Evolutionary conservation across 2,888 invertebrate species (phyloP), one percentile per base, ranked within the genome.

Genomic region (Chironomus riparius): DNA sequence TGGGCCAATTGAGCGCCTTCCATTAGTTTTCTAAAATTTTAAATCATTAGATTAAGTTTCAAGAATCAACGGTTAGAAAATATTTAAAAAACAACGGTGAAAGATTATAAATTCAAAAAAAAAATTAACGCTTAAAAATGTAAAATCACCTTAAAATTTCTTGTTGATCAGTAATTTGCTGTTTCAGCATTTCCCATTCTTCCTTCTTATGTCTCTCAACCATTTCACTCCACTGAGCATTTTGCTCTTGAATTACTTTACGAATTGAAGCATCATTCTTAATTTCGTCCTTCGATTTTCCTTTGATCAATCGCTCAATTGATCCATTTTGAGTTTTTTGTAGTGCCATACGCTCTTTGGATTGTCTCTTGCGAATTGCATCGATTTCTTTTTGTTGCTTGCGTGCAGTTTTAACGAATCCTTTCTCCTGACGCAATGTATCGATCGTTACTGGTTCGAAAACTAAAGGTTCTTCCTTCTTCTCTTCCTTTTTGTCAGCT

Each of bases 321-420:
- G 95, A 91, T 1, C 90, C 86, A 83, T 96, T 96, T 83, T 98
- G 96, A 13, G 91, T 88, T 83, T 96, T 97, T 85, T 98, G 98
- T 82, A 98, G 88, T 38, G 91, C 85, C 81, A 92, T 87, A 82
- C 95, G 91, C 84, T 98, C 98, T 82, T 99, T 99, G 79, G 92
- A 88, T 81, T 98, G 98, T 76, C 93, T 91, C 83, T 97, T 98
- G 82, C 92, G 92, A 85, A 98, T 86, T 4, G 93, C 87, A 77
- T 98, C 98, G 78, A 95, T 83, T 80, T 99, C 98, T 81, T 99
- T 99, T 83, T 95, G 93, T 81, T 98, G 97, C 83, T 98, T 98
- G 80, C 96, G 92, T 69, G 93, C 90, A 48, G 94, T 91, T 86
- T 99, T 99, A 79, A 92, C 87, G 85, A 94, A 98, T 24, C 92